Evolutionary conservation across 2,113 vertebrate species (phyloP).

Genomic region (Polypterus bichir): DNA sequence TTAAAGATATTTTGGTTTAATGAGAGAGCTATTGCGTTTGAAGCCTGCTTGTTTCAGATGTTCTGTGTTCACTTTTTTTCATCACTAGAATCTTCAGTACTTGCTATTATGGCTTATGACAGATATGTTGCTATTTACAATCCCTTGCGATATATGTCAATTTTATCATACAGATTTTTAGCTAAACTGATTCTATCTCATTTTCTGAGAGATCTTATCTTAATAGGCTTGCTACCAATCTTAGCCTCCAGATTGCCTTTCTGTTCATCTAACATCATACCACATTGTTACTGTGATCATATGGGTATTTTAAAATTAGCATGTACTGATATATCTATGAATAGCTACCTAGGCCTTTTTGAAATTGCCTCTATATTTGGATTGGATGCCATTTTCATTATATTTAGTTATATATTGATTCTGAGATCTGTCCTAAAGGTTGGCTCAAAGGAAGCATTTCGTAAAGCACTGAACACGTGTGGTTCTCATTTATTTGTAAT

Average conservation of each 20-base stretch:
- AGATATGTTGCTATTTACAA: constrained; percentile 38
- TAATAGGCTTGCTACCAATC: neutral
- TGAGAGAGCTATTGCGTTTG: constrained; percentile 25
- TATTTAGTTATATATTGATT: constrained; percentile 25
- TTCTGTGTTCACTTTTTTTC: constrained; percentile 46
- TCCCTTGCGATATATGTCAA: constrained; percentile 30
- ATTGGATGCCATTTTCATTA: constrained; percentile 24
- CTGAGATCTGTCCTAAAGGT: constrained; percentile 20
- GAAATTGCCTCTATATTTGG: constrained; percentile 27
- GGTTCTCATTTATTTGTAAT: constrained; percentile 3
- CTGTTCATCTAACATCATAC: constrained; percentile 14
- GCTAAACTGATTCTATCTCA: constrained; percentile 27
- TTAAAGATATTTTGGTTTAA: constrained; percentile 34
- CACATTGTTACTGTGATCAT: constrained; percentile 31
- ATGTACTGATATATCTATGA: constrained; percentile 23
- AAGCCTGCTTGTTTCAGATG: constrained; percentile 39
- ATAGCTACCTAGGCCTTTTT: constrained; percentile 25
- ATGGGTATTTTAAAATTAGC: constrained; percentile 26
- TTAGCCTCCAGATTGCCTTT: constrained; percentile 8
- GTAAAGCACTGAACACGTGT: constrained; percentile 3
- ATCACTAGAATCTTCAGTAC: constrained; percentile 39
- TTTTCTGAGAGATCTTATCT: neutral
- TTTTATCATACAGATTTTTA: constrained; percentile 31
- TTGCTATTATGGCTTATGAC: constrained; percentile 47
- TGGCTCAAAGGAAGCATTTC: constrained; percentile 11